phyloP scores from a whole-genome alignment of 2,113 vertebrate species.

The Thamnaconus septentrionalis region DNA sequence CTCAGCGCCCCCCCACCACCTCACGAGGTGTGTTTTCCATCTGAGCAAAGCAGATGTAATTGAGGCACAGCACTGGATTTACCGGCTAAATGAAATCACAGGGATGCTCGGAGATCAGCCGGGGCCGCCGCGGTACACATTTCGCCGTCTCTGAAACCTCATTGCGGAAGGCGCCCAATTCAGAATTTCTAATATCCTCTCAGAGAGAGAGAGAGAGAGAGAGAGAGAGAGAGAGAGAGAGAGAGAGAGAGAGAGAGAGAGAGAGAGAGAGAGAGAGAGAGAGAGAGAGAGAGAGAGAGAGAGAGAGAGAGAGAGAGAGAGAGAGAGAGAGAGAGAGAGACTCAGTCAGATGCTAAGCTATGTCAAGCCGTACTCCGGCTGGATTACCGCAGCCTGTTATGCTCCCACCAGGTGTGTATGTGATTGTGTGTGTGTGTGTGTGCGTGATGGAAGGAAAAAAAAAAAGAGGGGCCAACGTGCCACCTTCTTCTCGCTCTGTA shows the following conservation, averaged over 20 bases:
- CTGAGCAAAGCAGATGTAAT: slow-evolving; percentile 71
- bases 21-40: slow-evolving; percentile 66
- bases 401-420: slow-evolving; percentile 44
- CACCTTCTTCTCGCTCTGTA: slow-evolving; percentile 50
- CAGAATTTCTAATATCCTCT: slow-evolving; percentile 60
- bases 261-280: too few species aligned
- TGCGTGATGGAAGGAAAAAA: slow-evolving; percentile 31
- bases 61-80: slow-evolving; percentile 71
- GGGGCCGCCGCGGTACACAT: slow-evolving; percentile 52
- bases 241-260: too few species aligned
- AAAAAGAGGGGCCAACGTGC: slow-evolving; percentile 39
- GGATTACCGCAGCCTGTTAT: slow-evolving; percentile 56
- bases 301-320: too few species aligned
- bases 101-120: slow-evolving; percentile 54
- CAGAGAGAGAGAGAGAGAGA: slow-evolving; percentile 18
- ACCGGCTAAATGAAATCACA: slow-evolving; percentile 71
- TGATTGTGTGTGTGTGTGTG: slow-evolving; percentile 24
- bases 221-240: too few species aligned
- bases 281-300: too few species aligned
- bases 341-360: slow-evolving; percentile 60
- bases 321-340: slow-evolving; percentile 14
- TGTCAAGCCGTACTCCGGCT: slow-evolving; percentile 57
- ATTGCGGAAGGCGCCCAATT: slow-evolving; percentile 35
- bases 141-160: slow-evolving; percentile 51
- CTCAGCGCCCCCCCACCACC: neutral